Evolutionary conservation across 2,113 vertebrate species (phyloP).

Genomic region (Chelonoidis abingdonii): DNA sequence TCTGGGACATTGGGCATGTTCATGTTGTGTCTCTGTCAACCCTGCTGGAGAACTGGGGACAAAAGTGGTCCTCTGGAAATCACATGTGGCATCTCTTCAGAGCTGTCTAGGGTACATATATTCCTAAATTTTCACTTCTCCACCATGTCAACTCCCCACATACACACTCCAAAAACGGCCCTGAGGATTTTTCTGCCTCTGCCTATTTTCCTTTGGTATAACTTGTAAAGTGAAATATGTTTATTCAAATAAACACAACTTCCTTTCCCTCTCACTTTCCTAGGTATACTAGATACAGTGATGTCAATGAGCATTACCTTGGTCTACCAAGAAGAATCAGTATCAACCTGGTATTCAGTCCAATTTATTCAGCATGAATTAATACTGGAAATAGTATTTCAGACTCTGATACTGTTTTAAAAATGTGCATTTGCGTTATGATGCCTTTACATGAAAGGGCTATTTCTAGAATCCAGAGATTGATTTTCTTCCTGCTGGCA

Average conservation of each 20-base stretch:
- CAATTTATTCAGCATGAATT: slow-evolving; percentile 52
- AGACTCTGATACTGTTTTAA: slow-evolving; percentile 29
- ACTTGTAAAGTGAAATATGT: not conserved
- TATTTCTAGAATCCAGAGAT: slow-evolving; percentile 55
- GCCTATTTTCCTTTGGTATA: not conserved
- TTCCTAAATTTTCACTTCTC: not conserved
- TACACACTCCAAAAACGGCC: not conserved
- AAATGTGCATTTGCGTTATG: not conserved
- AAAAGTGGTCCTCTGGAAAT: not conserved
- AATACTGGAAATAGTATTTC: slow-evolving; percentile 61
- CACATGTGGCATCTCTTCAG: fast-evolving
- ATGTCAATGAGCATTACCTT: not conserved
- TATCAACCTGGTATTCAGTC: slow-evolving; percentile 32
- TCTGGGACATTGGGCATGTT: not conserved
- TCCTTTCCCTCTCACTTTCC: fast-evolving
- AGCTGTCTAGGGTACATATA: not conserved
- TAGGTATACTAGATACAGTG: not conserved
- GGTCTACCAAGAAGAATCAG: slow-evolving; percentile 12
- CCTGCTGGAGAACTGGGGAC: not conserved
- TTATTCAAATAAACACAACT: not conserved
- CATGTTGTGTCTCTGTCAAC: not conserved
- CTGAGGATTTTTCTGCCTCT: not conserved
- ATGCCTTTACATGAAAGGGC: slow-evolving; percentile 65
- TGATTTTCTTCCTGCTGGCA: slow-evolving; percentile 61
- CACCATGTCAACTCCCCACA: not conserved